A percentile compares a stretch with the other conserved stretches of the same genome.
Conservation (phyloP, 2,113 vertebrate genomes). For the Coreoperca whiteheadi region DNA sequence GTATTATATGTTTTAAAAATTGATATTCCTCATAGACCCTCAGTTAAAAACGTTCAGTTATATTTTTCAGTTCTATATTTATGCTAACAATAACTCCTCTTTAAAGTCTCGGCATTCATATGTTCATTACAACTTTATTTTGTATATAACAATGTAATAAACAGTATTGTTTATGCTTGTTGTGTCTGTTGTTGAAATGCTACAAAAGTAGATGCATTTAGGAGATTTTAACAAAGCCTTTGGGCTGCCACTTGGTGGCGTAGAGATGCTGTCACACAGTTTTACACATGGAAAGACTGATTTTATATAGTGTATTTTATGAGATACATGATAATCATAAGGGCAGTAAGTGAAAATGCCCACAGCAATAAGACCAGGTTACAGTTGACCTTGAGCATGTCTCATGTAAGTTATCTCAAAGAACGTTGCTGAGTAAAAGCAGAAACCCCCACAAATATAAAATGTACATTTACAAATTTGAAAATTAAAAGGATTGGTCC, state of each 20-base stretch:
- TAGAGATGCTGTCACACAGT: conserved; percentile 10
- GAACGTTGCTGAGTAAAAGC: background rate
- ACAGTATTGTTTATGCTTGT: conserved; percentile 3
- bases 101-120: conserved; percentile 11
- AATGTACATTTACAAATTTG: background rate
- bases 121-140: conserved; percentile 40
- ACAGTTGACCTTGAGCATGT: background rate
- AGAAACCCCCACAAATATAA: background rate
- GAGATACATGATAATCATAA: conserved; percentile 2
- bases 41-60: conserved; percentile 8
- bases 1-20: conserved; percentile 24
- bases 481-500: background rate
- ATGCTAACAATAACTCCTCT: conserved; percentile 19
- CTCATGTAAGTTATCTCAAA: background rate
- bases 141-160: conserved; percentile 64
- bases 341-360: background rate
- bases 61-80: conserved; percentile 22
- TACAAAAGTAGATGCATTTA: background rate
- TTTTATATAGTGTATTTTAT: conserved; percentile 23
- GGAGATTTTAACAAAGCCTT: background rate
- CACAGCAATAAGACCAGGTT: background rate
- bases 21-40: background rate
- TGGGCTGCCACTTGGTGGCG: conserved; percentile 63
- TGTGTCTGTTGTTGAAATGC: background rate
- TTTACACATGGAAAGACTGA: background rate